phyloP scores from a whole-genome alignment of 2,797 vertebrate species.

The Anguilla obscura region DNA sequence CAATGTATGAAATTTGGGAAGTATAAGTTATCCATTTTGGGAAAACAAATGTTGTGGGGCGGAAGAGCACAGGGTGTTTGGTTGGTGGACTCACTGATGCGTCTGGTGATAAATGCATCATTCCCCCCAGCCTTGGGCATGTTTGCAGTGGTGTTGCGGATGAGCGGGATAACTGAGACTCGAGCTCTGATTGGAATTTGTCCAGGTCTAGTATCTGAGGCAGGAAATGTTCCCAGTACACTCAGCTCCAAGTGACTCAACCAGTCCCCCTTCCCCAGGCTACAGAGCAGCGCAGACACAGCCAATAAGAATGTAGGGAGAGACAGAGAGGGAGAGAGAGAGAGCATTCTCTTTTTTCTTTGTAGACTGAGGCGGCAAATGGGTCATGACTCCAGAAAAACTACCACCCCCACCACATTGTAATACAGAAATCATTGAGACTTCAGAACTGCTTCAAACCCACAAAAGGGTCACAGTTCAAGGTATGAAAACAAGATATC shows the following conservation, averaged over 20 bases:
- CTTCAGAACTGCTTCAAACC: slow-evolving; percentile 27
- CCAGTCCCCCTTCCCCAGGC: not conserved
- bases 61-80: not conserved
- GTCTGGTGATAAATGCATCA: not conserved
- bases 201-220: not conserved
- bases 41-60: not conserved
- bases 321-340: slow-evolving; percentile 18
- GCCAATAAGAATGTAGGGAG: slow-evolving; percentile 44
- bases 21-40: not conserved
- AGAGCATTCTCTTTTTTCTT: slow-evolving; percentile 17
- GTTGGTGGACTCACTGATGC: not conserved
- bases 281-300: slow-evolving; percentile 31
- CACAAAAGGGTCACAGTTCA: slow-evolving; percentile 55
- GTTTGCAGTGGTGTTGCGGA: slow-evolving; percentile 12
- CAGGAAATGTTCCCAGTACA: slow-evolving; percentile 1
- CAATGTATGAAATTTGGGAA: not conserved
- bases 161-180: not conserved
- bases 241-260: not conserved
- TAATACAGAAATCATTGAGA: slow-evolving; percentile 8
- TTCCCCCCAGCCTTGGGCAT: not conserved
- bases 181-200: slow-evolving; percentile 10
- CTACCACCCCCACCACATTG: slow-evolving; percentile 16
- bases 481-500: slow-evolving; percentile 63
- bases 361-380: slow-evolving; percentile 44
- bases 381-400: slow-evolving; percentile 7